phyloP scores from a whole-genome alignment of 2,113 vertebrate species.

The Oceanodroma tethys region DNA sequence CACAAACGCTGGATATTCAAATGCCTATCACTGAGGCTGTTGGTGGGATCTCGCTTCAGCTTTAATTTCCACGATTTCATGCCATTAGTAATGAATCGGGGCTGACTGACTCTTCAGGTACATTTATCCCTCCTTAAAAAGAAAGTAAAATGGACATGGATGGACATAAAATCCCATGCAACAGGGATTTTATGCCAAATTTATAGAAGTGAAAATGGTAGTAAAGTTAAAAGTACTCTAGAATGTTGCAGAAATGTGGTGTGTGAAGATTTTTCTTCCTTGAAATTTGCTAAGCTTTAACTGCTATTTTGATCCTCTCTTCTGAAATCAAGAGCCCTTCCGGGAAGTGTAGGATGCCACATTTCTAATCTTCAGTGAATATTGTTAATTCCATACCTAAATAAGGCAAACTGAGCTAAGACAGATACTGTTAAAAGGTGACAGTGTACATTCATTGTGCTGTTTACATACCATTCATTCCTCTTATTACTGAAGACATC shows the following conservation, averaged over 20 bases:
- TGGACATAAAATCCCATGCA: not conserved
- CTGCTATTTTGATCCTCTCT: not conserved
- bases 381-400: not conserved
- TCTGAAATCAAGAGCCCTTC: not conserved
- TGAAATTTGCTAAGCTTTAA: not conserved
- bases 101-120: not conserved
- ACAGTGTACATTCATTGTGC: not conserved
- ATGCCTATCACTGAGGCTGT: not conserved
- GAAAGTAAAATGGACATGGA: not conserved
- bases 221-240: not conserved
- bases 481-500: not conserved
- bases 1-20: not conserved
- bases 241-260: not conserved
- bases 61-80: not conserved
- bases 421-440: not conserved
- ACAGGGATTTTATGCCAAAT: not conserved
- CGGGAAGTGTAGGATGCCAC: not conserved
- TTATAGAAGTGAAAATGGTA: not conserved
- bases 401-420: not conserved
- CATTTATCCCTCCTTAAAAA: not conserved
- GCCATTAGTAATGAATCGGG: not conserved
- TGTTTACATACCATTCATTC: slow-evolving; percentile 54
- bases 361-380: not conserved
- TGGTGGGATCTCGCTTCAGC: not conserved
- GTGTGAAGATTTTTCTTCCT: not conserved